A percentile compares a stretch with the other conserved stretches of the same genome.
phyloP scores from a whole-genome alignment of 2,888 invertebrate genomes.

The Agonum fuliginosum region DNA sequence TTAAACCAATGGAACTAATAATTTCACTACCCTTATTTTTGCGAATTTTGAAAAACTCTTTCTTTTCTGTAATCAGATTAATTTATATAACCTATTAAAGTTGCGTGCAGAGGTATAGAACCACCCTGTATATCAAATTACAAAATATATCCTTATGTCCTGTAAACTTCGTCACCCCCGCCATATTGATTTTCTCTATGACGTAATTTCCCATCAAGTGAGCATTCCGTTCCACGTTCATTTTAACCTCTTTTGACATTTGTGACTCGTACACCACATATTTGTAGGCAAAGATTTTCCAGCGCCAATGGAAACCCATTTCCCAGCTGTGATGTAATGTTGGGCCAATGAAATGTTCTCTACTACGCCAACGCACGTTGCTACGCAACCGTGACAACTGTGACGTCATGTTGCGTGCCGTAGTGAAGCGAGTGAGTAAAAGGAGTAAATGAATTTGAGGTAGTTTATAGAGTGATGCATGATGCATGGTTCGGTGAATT shows the following conservation, averaged over 20 bases:
- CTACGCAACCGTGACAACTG: slow-evolving; percentile 35
- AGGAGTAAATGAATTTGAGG: not conserved
- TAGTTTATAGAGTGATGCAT: not conserved
- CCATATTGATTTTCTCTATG: slow-evolving; percentile 8
- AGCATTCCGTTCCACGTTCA: too few species aligned
- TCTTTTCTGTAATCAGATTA: too few species aligned
- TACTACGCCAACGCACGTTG: slow-evolving; percentile 42
- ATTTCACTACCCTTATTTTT: too few species aligned
- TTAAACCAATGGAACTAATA: too few species aligned
- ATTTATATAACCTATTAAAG: too few species aligned
- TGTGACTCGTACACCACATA: not conserved
- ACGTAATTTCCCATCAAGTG: not conserved
- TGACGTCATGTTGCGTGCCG: slow-evolving; percentile 45
- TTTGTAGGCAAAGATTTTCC: slow-evolving; percentile 4
- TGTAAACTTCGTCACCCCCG: too few species aligned
- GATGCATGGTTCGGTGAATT: too few species aligned
- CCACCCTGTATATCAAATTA: too few species aligned
- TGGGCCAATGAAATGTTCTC: slow-evolving; percentile 17
- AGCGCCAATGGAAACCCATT: slow-evolving; percentile 22
- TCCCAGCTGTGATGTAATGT: not conserved
- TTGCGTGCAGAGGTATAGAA: too few species aligned
- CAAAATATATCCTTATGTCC: too few species aligned
- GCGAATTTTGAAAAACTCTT: too few species aligned
- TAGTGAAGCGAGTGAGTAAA: not conserved
- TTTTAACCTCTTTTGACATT: not conserved